Conservation (phyloP, 2,113 vertebrate species). For the Calonectris borealis region DNA sequence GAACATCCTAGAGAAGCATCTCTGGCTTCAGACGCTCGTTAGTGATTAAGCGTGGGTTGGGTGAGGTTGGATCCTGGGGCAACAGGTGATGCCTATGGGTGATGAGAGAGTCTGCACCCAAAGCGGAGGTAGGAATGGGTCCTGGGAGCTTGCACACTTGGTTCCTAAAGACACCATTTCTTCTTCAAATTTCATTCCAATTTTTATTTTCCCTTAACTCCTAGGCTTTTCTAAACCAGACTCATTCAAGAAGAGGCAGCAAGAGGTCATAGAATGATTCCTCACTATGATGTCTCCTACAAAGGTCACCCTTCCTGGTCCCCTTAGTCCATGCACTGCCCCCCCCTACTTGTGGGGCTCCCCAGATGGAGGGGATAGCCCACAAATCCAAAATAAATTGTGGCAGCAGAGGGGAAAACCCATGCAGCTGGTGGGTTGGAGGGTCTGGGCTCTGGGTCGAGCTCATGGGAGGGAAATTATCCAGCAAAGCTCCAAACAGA, state of each 20-base stretch:
- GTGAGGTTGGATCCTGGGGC: background rate
- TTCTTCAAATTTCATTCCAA: background rate
- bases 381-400: background rate
- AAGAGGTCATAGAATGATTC: background rate
- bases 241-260: background rate
- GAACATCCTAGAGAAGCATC: background rate
- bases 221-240: background rate
- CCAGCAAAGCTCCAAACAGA: background rate
- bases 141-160: background rate
- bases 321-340: background rate
- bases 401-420: background rate
- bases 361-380: background rate
- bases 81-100: no score
- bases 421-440: no score
- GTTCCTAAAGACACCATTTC: background rate
- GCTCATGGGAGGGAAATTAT: background rate
- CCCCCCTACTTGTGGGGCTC: background rate
- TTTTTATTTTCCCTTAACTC: background rate
- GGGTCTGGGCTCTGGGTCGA: background rate
- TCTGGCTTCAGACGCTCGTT: accelerated
- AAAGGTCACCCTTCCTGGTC: background rate
- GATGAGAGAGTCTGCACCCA: background rate
- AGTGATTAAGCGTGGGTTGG: background rate
- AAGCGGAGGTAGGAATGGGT: background rate
- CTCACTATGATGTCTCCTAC: background rate